A percentile compares a stretch with the other conserved stretches of the same genome.
phyloP scores from a whole-genome alignment of 2,797 vertebrate genomes.

The Numenius phaeopus region DNA sequence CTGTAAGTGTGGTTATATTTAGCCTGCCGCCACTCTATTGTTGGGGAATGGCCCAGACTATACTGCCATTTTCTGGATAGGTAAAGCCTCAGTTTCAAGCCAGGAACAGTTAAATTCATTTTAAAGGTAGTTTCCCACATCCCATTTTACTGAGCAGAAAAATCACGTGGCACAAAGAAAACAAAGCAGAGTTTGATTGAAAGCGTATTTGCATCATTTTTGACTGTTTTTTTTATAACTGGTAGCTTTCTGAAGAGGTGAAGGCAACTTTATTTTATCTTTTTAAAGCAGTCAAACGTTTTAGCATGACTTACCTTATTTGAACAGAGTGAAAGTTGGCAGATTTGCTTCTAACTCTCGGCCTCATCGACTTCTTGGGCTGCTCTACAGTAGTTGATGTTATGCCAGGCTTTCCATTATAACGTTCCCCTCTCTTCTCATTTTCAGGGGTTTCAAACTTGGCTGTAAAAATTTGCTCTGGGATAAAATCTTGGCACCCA shows the following conservation, averaged over 20 bases:
- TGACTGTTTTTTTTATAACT: background rate
- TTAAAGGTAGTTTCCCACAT: background rate
- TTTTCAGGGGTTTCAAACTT: constrained; percentile 60
- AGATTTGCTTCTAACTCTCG: background rate
- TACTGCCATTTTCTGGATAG: constrained; percentile 27
- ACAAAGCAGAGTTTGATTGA: background rate
- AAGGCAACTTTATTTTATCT: background rate
- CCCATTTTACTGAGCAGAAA: background rate
- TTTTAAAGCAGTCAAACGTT: background rate
- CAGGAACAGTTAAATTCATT: background rate
- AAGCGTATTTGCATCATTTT: background rate
- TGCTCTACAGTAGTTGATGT: constrained; percentile 41
- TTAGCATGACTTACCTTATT: constrained; percentile 58
- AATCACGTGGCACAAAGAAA: background rate
- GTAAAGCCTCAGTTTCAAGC: background rate
- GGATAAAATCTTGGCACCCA: constrained; percentile 31
- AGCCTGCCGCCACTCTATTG: constrained; percentile 21
- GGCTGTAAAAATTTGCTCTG: constrained; percentile 40
- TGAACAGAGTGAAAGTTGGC: constrained; percentile 36
- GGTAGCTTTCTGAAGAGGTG: background rate
- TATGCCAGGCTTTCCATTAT: constrained; percentile 72
- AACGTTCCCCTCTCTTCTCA: constrained; percentile 53
- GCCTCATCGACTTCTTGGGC: constrained; percentile 25
- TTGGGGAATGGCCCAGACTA: constrained; percentile 1
- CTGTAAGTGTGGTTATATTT: constrained; percentile 17